A percentile compares a stretch with the other conserved stretches of the same genome.
Conservation (phyloP, 2,113 vertebrate genomes). For the Paratilapia polleni region DNA sequence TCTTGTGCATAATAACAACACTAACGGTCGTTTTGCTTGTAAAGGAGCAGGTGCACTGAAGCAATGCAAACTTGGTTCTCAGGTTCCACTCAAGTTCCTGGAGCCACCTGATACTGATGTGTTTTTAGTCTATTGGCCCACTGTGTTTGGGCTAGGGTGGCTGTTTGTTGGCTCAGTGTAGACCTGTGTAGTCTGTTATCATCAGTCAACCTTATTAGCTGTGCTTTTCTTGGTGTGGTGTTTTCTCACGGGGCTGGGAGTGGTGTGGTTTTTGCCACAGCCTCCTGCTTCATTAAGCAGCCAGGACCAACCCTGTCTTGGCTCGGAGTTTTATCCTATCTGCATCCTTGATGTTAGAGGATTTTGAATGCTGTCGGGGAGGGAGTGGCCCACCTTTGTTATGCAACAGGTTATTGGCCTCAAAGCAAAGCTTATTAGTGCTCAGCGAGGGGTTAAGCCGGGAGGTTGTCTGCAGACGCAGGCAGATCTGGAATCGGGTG, state of each 20-base stretch:
- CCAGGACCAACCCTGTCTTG: constrained; percentile 20
- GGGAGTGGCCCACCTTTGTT: constrained; percentile 44
- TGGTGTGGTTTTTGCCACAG: neutral
- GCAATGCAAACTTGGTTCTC: constrained; percentile 30
- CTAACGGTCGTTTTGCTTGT: constrained; percentile 45
- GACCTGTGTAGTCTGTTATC: neutral
- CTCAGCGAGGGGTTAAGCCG: neutral
- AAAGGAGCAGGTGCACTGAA: neutral
- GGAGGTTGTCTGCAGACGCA: neutral
- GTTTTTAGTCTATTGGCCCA: neutral
- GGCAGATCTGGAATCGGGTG: constrained; percentile 30
- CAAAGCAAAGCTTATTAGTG: constrained; percentile 65
- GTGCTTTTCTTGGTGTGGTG: neutral
- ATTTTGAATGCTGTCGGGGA: constrained; percentile 9
- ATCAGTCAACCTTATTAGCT: neutral
- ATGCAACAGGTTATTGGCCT: constrained; percentile 56
- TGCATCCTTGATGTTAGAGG: constrained; percentile 18
- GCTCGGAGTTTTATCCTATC: constrained; percentile 34
- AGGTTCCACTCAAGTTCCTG: constrained; percentile 11
- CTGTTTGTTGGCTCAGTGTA: neutral
- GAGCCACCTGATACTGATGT: constrained; percentile 11
- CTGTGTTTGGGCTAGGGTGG: neutral
- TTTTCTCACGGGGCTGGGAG: neutral
- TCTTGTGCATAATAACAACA: constrained; percentile 34
- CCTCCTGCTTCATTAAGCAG: constrained; percentile 4